Base-by-base conservation (phyloP, 2,113 vertebrate species). In the Glaucidium brasilianum region DNA sequence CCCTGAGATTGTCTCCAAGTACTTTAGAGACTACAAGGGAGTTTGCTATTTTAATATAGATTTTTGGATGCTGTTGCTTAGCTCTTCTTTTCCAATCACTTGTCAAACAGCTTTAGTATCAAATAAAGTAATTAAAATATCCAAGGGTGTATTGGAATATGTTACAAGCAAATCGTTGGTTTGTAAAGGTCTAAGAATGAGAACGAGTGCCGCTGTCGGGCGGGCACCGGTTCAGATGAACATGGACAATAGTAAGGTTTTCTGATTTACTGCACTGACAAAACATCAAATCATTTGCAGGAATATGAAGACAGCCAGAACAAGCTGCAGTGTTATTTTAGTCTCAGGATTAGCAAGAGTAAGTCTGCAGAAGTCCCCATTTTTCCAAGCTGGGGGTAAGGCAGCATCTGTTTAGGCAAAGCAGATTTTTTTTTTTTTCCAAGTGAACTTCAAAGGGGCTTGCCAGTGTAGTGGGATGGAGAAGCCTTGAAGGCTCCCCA, bases 101-200 rank as follows among this genome's bases (percentile, higher is more conserved):
- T 73, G 55, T 83, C 72, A 64, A 76, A 79, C 34, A 47, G 52
- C 32, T 90, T 59, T n/a, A 84, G 19, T 45, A 83, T 60, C 83
- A 91, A 90, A 79, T 64, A n/a, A 88, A 53, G 67, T 53, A 93
- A 80, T 84, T 96, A 92, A 85, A 94, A 83, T 74, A 94, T 53
- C 67, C 39, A 41, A 55, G 23, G 58, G 10, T 8, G 11, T 58
- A 73, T 82, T 84, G 76, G 79, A 12, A 92, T 81, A 50, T 10
- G 22, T 45, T 81, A 67, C 52, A 50, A 59, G 50, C n/a, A 77
- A 74, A 62, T 43, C 1, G 53, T 15, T 56, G 66, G 35, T 52
- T 85, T 80, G 86, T 37, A 41, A 30, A 83, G 45, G 39, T 53
- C 34, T 45, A 23, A 66, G 78, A 56, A 79, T 8, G 43, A 83